These are phyloP conservation scores for Gerosis bhagava DNA, from an alignment of 2,888 invertebrate species.

Conservation along the genomic window DNA sequence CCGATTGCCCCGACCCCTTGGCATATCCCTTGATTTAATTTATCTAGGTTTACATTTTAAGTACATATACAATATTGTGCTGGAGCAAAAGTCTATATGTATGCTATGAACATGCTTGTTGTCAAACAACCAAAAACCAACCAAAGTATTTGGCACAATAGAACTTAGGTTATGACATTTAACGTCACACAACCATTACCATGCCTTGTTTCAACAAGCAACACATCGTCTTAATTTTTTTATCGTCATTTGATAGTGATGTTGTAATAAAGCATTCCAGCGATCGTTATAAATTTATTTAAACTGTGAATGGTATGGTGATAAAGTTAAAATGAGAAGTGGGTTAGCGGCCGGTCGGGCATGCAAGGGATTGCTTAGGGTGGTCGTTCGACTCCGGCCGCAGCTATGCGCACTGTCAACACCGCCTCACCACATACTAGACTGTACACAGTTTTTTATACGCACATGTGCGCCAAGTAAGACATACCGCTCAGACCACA, in stretches of 20 bases:
- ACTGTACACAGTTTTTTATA: slow-evolving; percentile 68
- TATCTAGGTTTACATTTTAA: no score
- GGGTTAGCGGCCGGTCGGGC: slow-evolving; percentile 26
- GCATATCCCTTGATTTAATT: no score
- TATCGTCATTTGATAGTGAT: slow-evolving; percentile 26
- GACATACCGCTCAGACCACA: slow-evolving; percentile 67
- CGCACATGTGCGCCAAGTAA: slow-evolving; percentile 66
- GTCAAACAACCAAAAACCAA: no score
- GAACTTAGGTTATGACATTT: no score
- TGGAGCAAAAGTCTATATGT: no score
- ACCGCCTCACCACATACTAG: slow-evolving; percentile 59
- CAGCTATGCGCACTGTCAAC: slow-evolving; percentile 79
- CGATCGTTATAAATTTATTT: slow-evolving; percentile 32
- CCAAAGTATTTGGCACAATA: no score
- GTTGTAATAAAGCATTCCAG: slow-evolving; percentile 19
- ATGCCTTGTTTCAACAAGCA: slow-evolving; percentile 10
- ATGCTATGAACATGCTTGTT: no score
- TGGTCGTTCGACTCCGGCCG: slow-evolving; percentile 46
- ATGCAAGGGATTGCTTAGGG: no score
- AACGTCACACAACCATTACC: neutral
- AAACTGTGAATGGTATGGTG: slow-evolving; percentile 31
- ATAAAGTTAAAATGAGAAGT: slow-evolving; percentile 36
- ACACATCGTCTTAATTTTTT: slow-evolving; percentile 13
- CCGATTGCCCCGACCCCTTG: no score
- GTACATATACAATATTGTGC: no score